Percentiles rank a stretch among this genome's conserved stretches.
phyloP scores from a whole-genome alignment of 2,888 invertebrate species.

The Megaustenia siamemsis region DNA sequence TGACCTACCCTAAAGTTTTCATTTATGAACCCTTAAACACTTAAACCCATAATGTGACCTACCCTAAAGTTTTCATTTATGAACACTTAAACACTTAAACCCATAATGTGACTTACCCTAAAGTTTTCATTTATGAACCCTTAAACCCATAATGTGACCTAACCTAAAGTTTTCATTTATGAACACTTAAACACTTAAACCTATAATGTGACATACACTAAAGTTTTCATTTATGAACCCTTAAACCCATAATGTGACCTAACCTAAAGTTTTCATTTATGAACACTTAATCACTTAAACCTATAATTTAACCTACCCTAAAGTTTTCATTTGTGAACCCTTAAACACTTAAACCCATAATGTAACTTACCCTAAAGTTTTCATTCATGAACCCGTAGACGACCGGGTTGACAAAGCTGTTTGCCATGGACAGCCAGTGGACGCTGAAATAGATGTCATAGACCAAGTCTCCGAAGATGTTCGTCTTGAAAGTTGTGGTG shows the following conservation, averaged over 20 bases:
- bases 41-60: too few species aligned
- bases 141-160: neutral
- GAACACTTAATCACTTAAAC: neutral
- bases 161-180: neutral
- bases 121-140: neutral
- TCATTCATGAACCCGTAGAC: conserved; percentile 76
- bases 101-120: too few species aligned
- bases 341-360: too few species aligned
- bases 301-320: neutral
- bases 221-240: conserved; percentile 75
- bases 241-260: conserved; percentile 68
- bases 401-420: conserved; percentile 76
- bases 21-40: too few species aligned
- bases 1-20: too few species aligned
- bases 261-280: neutral
- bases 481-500: conserved; percentile 61
- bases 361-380: conserved; percentile 70
- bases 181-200: neutral
- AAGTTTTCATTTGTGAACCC: too few species aligned
- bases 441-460: conserved; percentile 56
- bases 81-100: too few species aligned
- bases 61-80: too few species aligned
- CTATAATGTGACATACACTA: conserved; percentile 61
- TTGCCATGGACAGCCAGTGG: conserved; percentile 78
- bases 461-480: conserved; percentile 48